Percentiles rank a stretch among this genome's conserved stretches.
Conservation (phyloP, 2,888 invertebrate genomes). For the Eristalinus sepulchralis region DNA sequence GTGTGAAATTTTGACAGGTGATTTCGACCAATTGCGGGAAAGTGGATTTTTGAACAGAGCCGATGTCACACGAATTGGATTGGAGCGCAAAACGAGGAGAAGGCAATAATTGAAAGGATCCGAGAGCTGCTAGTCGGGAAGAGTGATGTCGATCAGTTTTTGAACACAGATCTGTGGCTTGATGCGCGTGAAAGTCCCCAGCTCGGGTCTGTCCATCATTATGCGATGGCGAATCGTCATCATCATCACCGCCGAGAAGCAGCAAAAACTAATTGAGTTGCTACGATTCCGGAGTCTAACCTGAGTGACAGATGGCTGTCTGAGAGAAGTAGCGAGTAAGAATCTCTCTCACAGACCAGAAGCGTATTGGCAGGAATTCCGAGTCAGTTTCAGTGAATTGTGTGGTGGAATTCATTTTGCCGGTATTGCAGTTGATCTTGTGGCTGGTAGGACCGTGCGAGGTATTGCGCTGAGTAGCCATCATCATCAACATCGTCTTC, state of each 20-base stretch:
- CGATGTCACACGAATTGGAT: constrained; percentile 23
- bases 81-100: constrained; percentile 1
- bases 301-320: constrained; percentile 63
- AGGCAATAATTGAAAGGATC: background rate
- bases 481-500: constrained; percentile 19
- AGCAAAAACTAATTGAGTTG: constrained; percentile 70
- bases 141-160: constrained; percentile 58
- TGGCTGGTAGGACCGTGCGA: background rate
- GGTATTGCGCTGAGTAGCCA: background rate
- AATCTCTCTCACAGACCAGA: constrained; percentile 11
- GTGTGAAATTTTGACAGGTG: constrained; percentile 73
- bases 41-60: constrained; percentile 65
- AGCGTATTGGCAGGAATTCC: constrained; percentile 33
- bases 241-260: constrained; percentile 33
- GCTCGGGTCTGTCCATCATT: constrained; percentile 59
- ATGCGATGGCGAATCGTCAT: constrained; percentile 60
- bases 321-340: constrained; percentile 17
- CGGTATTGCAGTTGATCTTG: constrained; percentile 14
- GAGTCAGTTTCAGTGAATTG: constrained; percentile 55
- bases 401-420: constrained; percentile 45
- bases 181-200: constrained; percentile 66
- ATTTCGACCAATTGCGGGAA: constrained; percentile 71
- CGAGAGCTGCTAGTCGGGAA: background rate
- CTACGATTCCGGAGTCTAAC: constrained; percentile 60
- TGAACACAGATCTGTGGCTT: constrained; percentile 33